phyloP scores from a whole-genome alignment of 2,113 vertebrate species.

The Elgaria multicarinata region DNA sequence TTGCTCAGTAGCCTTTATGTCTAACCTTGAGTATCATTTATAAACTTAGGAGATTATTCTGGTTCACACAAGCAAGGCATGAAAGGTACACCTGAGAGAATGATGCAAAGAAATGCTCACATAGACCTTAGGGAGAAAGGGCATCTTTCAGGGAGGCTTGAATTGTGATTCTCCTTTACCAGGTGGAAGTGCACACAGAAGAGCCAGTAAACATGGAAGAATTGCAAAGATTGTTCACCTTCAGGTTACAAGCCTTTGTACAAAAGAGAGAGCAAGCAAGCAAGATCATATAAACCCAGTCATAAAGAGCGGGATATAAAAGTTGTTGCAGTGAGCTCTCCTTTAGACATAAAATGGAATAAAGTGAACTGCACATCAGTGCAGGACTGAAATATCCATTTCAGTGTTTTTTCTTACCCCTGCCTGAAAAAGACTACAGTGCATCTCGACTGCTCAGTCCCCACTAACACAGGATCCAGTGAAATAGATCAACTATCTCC shows the following conservation, averaged over 20 bases:
- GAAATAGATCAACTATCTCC: neutral
- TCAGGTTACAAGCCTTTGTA: neutral
- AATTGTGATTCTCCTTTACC: too few relatives aligned
- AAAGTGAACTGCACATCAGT: neutral
- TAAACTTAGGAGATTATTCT: neutral
- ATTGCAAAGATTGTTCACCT: slow-evolving; percentile 5
- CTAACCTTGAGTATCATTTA: neutral
- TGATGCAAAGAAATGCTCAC: neutral
- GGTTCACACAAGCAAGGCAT: neutral
- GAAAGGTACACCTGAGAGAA: neutral
- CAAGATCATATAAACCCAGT: neutral
- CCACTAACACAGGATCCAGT: neutral
- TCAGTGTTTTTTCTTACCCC: neutral
- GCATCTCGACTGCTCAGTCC: neutral
- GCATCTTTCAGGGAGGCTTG: neutral
- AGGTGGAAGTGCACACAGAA: neutral
- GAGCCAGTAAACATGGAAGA: neutral
- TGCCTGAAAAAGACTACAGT: neutral
- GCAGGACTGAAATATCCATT: neutral
- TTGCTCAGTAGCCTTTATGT: neutral
- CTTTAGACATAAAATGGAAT: neutral
- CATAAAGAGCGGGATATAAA: neutral
- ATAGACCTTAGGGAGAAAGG: neutral
- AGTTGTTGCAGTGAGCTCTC: neutral
- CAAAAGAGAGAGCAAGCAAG: neutral